These are phyloP conservation scores for Anolis sagrei DNA, from an alignment of 2,113 vertebrate genomes.

Conservation along the genomic window DNA sequence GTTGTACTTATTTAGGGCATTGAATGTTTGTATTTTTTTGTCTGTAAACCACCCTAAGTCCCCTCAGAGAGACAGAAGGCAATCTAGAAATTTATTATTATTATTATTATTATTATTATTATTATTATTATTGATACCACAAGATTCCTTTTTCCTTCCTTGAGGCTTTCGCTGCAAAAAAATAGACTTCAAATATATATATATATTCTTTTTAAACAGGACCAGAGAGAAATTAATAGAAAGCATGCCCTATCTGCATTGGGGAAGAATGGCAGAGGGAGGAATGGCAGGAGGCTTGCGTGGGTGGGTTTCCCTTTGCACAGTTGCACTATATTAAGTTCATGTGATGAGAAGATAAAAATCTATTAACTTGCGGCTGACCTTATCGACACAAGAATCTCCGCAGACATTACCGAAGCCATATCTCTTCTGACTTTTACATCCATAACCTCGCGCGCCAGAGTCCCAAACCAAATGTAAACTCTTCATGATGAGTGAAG, in stretches of 20 bases:
- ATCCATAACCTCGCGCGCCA: conserved; percentile 80
- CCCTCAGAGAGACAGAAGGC: no score
- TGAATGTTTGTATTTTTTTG: no score
- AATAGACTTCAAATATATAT: no score
- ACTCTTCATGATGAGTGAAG: conserved; percentile 83
- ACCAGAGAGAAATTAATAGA: background rate
- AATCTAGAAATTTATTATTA: no score
- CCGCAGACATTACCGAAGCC: conserved; percentile 83
- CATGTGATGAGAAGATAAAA: conserved; percentile 91
- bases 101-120: no score
- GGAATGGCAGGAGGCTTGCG: background rate
- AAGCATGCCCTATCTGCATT: conserved; percentile 49
- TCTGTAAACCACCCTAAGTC: no score
- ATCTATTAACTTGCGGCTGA: conserved; percentile 98
- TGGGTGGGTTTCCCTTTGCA: conserved; percentile 56
- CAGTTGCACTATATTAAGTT: conserved; percentile 84
- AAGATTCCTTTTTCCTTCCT: background rate
- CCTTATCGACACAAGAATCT: conserved; percentile 89
- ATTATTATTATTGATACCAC: no score
- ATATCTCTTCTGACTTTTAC: conserved; percentile 87
- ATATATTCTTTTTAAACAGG: conserved; percentile 33
- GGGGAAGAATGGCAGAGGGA: conserved; percentile 64
- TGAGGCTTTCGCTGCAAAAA: no score
- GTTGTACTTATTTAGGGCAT: no score
- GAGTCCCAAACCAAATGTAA: conserved; percentile 83